Conservation (phyloP, 1,140 invertebrate genomes). For the Drosophila repletoides region DNA sequence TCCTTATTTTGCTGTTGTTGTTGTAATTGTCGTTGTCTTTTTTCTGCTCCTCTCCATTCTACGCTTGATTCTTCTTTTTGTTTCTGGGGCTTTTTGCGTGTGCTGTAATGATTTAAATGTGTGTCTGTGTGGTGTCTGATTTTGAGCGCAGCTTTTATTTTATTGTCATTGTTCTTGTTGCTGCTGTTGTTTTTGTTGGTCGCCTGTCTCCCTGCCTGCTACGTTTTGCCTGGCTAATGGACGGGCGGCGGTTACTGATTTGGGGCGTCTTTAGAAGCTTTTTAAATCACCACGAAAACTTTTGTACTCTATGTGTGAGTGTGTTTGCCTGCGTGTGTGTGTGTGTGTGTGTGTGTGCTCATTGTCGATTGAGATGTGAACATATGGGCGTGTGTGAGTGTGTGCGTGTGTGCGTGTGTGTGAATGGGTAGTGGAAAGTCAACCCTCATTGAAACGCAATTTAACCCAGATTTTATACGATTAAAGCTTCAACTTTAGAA, state of each 20-base stretch:
- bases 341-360: background rate
- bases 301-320: constrained; percentile 3
- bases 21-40: constrained; percentile 41
- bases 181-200: background rate
- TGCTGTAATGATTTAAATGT: constrained; percentile 58
- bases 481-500: background rate
- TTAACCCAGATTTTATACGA: constrained; percentile 17
- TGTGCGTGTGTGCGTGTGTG: background rate
- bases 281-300: constrained; percentile 24
- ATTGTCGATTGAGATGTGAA: background rate
- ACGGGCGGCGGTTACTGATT: constrained; percentile 17
- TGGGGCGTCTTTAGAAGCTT: constrained; percentile 27
- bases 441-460: constrained; percentile 13
- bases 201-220: constrained; percentile 8
- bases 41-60: constrained; percentile 19
- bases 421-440: background rate
- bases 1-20: constrained; percentile 26
- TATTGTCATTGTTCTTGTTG: constrained; percentile 18
- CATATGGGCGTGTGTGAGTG: background rate
- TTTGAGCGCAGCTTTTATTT: constrained; percentile 65
- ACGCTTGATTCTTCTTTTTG: constrained; percentile 9
- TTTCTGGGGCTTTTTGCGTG: constrained; percentile 38
- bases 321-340: background rate
- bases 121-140: constrained; percentile 57
- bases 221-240: constrained; percentile 25